Conservation (phyloP, 2,113 vertebrate genomes). For the Platycercus adscitus region DNA sequence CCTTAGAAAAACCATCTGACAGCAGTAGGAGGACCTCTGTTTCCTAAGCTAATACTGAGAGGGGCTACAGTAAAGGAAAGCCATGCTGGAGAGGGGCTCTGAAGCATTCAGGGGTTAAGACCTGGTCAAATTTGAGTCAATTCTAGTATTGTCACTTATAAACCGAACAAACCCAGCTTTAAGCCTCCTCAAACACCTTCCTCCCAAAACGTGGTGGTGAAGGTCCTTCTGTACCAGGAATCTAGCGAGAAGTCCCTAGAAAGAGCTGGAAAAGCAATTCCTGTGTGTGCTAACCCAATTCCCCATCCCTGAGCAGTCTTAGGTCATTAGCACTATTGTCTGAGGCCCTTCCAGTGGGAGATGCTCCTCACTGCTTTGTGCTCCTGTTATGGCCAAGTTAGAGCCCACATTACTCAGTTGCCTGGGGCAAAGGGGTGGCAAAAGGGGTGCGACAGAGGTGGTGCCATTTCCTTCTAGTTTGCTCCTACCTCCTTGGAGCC, state of each 20-base stretch:
- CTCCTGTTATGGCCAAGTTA: neutral
- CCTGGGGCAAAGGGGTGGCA: neutral
- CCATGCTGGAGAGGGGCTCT: neutral
- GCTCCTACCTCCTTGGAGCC: neutral
- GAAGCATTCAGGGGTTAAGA: neutral
- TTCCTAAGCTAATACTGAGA: neutral
- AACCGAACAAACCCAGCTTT: neutral
- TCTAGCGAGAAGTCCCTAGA: neutral
- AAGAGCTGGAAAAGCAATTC: neutral
- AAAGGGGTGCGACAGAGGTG: neutral
- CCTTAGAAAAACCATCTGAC: neutral
- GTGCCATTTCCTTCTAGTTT: neutral
- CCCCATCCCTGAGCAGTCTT: neutral
- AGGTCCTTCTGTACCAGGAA: neutral
- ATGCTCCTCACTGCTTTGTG: neutral
- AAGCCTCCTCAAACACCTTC: neutral
- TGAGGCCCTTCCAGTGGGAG: neutral
- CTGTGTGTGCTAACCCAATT: rapidly evolving
- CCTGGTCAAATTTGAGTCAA: neutral
- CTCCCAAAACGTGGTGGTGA: neutral
- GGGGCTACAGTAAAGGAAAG: neutral
- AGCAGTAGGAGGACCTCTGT: rapidly evolving
- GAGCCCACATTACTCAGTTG: neutral
- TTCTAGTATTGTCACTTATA: neutral
- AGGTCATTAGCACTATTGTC: neutral